These are phyloP conservation scores for Clitarchus hookeri DNA, from an alignment of 2,888 invertebrate genomes.

Conservation along the genomic window DNA sequence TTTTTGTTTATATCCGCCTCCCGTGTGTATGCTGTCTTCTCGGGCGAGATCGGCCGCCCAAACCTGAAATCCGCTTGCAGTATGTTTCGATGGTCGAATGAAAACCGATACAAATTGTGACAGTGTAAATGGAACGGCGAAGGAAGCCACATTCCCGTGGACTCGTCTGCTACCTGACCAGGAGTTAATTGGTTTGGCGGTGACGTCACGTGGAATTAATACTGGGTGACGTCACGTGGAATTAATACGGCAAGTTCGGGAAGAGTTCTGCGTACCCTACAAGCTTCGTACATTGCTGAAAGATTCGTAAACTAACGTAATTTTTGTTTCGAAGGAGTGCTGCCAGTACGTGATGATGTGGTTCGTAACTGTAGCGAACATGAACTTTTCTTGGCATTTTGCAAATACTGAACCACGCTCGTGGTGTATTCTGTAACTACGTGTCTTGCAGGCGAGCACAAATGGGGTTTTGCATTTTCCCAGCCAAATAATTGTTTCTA, in stretches of 20 bases:
- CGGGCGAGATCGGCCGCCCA: not conserved
- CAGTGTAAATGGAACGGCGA: not conserved
- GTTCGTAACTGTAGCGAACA: not conserved
- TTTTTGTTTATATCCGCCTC: not conserved
- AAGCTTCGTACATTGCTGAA: not conserved
- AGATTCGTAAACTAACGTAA: not conserved
- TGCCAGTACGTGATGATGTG: not conserved
- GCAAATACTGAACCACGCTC: too few species aligned
- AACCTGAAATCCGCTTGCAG: not conserved
- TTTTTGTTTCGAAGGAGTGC: not conserved
- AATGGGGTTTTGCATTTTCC: too few species aligned
- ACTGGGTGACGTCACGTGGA: not conserved
- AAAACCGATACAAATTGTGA: not conserved
- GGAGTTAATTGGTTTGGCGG: not conserved
- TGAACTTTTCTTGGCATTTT: too few species aligned
- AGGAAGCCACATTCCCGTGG: not conserved
- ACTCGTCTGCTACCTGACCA: slow-evolving; percentile 7
- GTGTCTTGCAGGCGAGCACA: too few species aligned
- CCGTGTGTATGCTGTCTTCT: not conserved
- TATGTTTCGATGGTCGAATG: not conserved
- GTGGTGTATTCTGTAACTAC: too few species aligned
- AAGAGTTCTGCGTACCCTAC: not conserved
- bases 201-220: not conserved
- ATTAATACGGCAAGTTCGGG: not conserved
- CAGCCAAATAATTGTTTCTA: too few species aligned